Percentiles rank a stretch among this genome's conserved stretches.
phyloP scores from a whole-genome alignment of 2,113 vertebrate genomes.

The Pollimyrus isidori region DNA sequence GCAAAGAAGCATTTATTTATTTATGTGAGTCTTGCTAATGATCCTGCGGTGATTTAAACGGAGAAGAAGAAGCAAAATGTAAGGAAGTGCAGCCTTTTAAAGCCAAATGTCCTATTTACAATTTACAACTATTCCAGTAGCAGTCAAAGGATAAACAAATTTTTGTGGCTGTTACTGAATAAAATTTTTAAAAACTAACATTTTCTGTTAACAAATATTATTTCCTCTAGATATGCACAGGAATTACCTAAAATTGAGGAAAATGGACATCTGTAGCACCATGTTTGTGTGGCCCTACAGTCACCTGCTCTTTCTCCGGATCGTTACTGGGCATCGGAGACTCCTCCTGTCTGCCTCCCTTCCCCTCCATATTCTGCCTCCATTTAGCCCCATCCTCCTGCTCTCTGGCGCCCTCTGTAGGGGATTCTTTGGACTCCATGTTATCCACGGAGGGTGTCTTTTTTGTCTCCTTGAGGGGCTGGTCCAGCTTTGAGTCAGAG shows the following conservation, averaged over 20 bases:
- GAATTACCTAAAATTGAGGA: neutral
- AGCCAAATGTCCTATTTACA: neutral
- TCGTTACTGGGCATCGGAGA: constrained; percentile 24
- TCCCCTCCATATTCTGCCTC: constrained; percentile 33
- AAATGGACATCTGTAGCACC: neutral
- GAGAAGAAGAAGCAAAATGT: neutral
- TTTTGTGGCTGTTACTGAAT: neutral
- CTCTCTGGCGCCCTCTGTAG: constrained; percentile 37
- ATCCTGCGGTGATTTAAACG: neutral
- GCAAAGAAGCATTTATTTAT: neutral
- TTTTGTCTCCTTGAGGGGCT: constrained; percentile 5
- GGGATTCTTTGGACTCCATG: constrained; percentile 36
- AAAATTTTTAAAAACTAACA: neutral
- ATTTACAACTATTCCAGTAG: neutral
- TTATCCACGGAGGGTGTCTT: constrained; percentile 36
- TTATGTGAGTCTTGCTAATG: neutral
- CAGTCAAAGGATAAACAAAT: neutral
- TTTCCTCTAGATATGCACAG: neutral
- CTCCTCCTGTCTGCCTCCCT: neutral
- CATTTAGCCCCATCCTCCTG: constrained; percentile 41
- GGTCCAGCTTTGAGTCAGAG: constrained; percentile 37
- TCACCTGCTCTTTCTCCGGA: constrained; percentile 41
- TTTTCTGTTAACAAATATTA: neutral
- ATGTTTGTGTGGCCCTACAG: neutral
- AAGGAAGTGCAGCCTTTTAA: neutral